Conservation (phyloP, 2,888 invertebrate species). For the Drosophila parthenogenetica region DNA sequence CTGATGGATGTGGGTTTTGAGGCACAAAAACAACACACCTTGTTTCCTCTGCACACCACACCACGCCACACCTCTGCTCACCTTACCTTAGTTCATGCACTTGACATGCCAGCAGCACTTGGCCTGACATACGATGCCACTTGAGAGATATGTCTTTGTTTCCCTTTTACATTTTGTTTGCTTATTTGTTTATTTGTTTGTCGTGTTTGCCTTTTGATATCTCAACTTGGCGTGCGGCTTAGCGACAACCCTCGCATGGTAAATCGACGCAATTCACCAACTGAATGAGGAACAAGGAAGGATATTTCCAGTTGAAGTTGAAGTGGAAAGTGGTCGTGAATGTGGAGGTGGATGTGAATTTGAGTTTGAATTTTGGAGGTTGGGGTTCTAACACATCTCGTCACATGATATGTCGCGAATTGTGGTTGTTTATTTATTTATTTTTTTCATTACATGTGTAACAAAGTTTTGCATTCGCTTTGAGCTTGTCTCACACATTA, state of each 20-base stretch:
- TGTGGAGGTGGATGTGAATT: neutral
- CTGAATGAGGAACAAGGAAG: conserved; percentile 16
- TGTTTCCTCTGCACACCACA: neutral
- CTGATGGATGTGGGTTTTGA: conserved; percentile 49
- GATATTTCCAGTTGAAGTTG: neutral
- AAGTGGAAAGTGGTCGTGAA: neutral
- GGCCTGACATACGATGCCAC: conserved; percentile 78
- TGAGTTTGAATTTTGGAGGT: neutral
- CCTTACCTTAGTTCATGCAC: conserved; percentile 50
- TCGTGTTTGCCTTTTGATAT: conserved; percentile 74
- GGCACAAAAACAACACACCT: conserved; percentile 4
- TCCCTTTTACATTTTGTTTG: conserved; percentile 59
- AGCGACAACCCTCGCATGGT: conserved; percentile 72
- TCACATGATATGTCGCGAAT: conserved; percentile 60
- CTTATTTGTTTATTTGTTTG: conserved; percentile 68
- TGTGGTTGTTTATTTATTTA: conserved; percentile 71
- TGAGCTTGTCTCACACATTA: conserved; percentile 70
- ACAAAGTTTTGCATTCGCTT: conserved; percentile 77
- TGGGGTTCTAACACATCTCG: conserved; percentile 28
- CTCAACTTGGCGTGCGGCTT: conserved; percentile 77
- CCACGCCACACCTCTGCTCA: neutral
- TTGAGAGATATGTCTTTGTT: conserved; percentile 80
- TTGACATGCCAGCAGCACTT: conserved; percentile 68
- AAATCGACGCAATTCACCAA: conserved; percentile 74
- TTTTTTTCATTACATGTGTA: conserved; percentile 80